A percentile compares a stretch with the other conserved stretches of the same genome.
Evolutionary conservation across 2,888 invertebrate genomes (phyloP).

Genomic region (Lasioglossum pauxillum): DNA sequence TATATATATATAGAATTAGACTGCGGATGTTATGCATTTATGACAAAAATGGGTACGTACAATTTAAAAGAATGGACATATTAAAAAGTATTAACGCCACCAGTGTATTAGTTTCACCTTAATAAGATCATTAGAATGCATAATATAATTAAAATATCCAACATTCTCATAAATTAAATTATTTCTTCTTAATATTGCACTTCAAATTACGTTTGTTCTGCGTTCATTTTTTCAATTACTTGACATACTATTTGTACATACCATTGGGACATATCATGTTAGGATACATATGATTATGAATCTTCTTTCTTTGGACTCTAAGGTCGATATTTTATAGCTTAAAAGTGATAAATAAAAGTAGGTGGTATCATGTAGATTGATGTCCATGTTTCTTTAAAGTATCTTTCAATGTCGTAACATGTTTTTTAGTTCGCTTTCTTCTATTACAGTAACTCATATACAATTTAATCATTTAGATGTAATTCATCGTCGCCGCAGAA

Average conservation of each 20-base stretch:
- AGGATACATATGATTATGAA: background rate
- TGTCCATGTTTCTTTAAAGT: background rate
- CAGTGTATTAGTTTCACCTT: too few relatives aligned
- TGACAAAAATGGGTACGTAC: too few relatives aligned
- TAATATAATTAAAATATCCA: too few relatives aligned
- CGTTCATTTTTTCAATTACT: background rate
- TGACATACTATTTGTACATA: background rate
- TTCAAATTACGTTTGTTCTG: background rate
- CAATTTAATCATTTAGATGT: constrained; percentile 35
- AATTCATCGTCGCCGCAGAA: constrained; percentile 71
- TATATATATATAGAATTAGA: too few relatives aligned
- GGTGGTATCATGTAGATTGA: background rate
- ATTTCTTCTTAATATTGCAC: background rate
- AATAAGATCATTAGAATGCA: too few relatives aligned
- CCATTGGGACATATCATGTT: background rate
- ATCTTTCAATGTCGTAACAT: background rate
- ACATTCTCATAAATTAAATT: too few relatives aligned
- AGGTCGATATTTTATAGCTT: background rate
- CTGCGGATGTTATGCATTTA: too few relatives aligned
- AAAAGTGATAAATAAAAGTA: background rate
- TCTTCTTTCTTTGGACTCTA: background rate
- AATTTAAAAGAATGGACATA: too few relatives aligned
- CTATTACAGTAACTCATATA: background rate
- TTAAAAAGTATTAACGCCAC: too few relatives aligned
- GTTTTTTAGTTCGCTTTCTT: background rate